These are phyloP conservation scores for Percopsis omiscomaycus DNA, from an alignment of 2,797 vertebrate genomes.

Conservation along the genomic window DNA sequence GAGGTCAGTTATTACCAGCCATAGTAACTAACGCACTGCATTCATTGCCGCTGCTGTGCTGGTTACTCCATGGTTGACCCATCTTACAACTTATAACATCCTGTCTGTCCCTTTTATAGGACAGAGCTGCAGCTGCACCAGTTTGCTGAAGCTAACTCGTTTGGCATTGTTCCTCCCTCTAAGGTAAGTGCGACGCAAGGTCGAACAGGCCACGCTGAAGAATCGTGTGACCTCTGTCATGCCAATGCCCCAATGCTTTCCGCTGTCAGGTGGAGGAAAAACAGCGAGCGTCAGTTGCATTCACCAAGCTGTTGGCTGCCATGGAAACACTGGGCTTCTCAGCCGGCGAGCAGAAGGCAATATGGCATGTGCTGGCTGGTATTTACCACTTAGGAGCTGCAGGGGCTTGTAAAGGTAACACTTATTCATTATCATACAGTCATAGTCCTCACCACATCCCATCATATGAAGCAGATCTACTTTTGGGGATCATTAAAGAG, in stretches of 20 bases:
- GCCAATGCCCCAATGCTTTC: neutral
- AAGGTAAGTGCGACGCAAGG: slow-evolving; percentile 79
- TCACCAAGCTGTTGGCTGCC: slow-evolving; percentile 83
- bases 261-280: slow-evolving; percentile 87
- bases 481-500: too few relatives aligned
- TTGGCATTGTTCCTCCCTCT: slow-evolving; percentile 81
- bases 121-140: slow-evolving; percentile 88
- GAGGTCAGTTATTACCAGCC: too few relatives aligned
- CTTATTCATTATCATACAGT: slow-evolving; percentile 16
- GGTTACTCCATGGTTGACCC: neutral
- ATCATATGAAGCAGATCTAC: too few relatives aligned
- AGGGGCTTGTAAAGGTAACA: slow-evolving; percentile 88
- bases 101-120: slow-evolving; percentile 63
- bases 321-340: slow-evolving; percentile 86
- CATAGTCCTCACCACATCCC: neutral
- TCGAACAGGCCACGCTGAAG: neutral
- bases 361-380: slow-evolving; percentile 88
- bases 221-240: neutral
- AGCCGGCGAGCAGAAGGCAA: slow-evolving; percentile 79
- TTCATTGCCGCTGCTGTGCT: neutral
- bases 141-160: slow-evolving; percentile 78
- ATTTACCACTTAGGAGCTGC: slow-evolving; percentile 94
- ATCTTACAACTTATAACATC: neutral
- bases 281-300: slow-evolving; percentile 81
- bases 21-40: too few relatives aligned